These are phyloP conservation scores for Arrhamphus sclerolepis DNA, from an alignment of 2,797 vertebrate genomes.

Conservation along the genomic window DNA sequence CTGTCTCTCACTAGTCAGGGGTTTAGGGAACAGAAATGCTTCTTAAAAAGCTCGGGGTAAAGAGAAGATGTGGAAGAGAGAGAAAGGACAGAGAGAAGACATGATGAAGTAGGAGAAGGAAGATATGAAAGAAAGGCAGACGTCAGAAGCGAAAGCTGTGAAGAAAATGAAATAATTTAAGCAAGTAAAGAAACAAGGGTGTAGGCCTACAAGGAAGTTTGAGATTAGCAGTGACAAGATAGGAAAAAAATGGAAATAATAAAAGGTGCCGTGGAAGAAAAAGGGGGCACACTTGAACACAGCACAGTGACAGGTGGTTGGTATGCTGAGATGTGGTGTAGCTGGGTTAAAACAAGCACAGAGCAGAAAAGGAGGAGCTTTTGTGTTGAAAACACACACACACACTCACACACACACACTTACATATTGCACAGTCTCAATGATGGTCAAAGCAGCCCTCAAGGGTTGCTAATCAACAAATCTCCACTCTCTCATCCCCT, in stretches of 20 bases:
- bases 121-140: too few species aligned
- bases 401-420: conserved; percentile 14
- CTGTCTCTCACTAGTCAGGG: neutral
- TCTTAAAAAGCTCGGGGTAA: too few species aligned
- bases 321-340: conserved; percentile 43
- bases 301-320: conserved; percentile 25
- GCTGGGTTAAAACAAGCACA: conserved; percentile 33
- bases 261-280: neutral
- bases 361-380: conserved; percentile 28
- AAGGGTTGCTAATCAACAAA: conserved; percentile 40
- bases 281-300: neutral
- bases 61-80: neutral
- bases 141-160: too few species aligned
- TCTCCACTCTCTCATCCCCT: conserved; percentile 18
- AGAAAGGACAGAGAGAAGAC: neutral
- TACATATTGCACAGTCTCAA: neutral
- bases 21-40: neutral
- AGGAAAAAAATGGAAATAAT: neutral
- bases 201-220: neutral
- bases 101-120: neutral
- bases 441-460: conserved; percentile 26
- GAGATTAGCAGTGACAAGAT: neutral
- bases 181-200: neutral
- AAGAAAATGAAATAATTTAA: neutral
- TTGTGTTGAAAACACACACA: conserved; percentile 7